A percentile compares a stretch with the other conserved stretches of the same genome.
phyloP scores from a whole-genome alignment of 2,797 vertebrate genomes.

The Siniperca scherzeri region DNA sequence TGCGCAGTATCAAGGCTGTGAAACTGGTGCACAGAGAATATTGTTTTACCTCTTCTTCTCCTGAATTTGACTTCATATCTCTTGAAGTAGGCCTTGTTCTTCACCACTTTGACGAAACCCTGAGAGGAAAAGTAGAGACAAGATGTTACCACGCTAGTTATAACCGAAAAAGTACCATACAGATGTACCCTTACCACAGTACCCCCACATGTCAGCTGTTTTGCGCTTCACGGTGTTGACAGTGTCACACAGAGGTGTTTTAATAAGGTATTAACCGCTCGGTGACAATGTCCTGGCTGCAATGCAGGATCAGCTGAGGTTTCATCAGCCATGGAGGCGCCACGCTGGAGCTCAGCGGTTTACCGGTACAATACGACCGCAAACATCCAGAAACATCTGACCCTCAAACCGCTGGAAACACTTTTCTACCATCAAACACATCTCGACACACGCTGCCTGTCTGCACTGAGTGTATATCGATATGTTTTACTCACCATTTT shows the following conservation, averaged over 20 bases:
- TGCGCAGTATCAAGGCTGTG: not conserved
- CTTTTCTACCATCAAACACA: fast-evolving
- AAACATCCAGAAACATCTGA: slow-evolving; percentile 74
- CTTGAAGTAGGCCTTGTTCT: slow-evolving; percentile 99
- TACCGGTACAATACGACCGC: not conserved
- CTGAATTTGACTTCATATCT: slow-evolving; percentile 99
- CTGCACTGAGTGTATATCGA: fast-evolving
- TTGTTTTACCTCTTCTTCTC: slow-evolving; percentile 92
- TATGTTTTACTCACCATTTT: slow-evolving; percentile 72
- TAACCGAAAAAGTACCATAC: fast-evolving
- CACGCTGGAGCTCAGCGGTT: slow-evolving; percentile 73
- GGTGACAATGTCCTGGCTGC: not conserved
- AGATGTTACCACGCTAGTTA: not conserved
- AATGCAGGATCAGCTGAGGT: slow-evolving; percentile 24
- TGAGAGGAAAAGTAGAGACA: slow-evolving; percentile 61
- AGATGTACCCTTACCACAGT: not conserved
- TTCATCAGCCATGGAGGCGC: slow-evolving; percentile 65
- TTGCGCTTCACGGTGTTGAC: fast-evolving
- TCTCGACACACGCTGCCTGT: fast-evolving
- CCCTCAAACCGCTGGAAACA: not conserved
- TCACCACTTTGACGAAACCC: slow-evolving; percentile 99
- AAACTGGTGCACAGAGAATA: fast-evolving
- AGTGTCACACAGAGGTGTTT: not conserved
- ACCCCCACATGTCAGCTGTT: not conserved
- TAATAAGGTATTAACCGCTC: fast-evolving